Base-by-base conservation (phyloP, 2,113 vertebrate genomes). In the Corythaixoides concolor region DNA sequence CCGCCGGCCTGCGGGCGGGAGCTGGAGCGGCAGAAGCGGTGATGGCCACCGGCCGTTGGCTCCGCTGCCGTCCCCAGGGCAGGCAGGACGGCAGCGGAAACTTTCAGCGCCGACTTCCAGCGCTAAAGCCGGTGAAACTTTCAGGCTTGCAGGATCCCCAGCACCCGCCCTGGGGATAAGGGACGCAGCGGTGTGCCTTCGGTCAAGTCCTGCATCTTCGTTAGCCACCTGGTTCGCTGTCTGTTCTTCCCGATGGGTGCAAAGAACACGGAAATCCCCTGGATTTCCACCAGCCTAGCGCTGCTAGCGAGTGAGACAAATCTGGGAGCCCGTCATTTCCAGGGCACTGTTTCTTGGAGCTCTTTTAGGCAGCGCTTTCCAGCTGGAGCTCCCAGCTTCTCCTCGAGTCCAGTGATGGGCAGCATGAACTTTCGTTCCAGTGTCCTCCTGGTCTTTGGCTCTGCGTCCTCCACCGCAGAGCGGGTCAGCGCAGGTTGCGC, bases 401-500 rank as follows among this genome's bases (percentile, higher is more conserved):
- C 47, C 30, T 79, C 45, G 2, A 3, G 53, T 47, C 64, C 33
- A 35, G 27, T 5, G 23, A 17, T 4, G 11, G 27, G 30, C 30
- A 74, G 11, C 6, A 4, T 5, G 24, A 55, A 23, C 37, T 52
- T 88, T 70, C 24, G 22, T 53, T n/a, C 18, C 8, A 17, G 16
- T 2, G 28, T 20, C 19, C 12, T 52, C n/a, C 33, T 6, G 21
- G 32, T 60, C 33, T 28, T n/a, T 21, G 20, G 6, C 22, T 52
- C 56, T 32, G 11, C 23, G 2, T 27, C 15, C 47, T 21, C 28
- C 77, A 12, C 63, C 47, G 1, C 6, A 14, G 27, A 3, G 30
- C 0, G 15, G 14, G 22, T 58, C 52, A 45, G 53, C 10, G 3
- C 13, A 5, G 43, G 56, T 37, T 59, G 59, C 5, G 11, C 1